Base-by-base conservation (phyloP, 2,113 vertebrate species). In the Maccullochella peelii region DNA sequence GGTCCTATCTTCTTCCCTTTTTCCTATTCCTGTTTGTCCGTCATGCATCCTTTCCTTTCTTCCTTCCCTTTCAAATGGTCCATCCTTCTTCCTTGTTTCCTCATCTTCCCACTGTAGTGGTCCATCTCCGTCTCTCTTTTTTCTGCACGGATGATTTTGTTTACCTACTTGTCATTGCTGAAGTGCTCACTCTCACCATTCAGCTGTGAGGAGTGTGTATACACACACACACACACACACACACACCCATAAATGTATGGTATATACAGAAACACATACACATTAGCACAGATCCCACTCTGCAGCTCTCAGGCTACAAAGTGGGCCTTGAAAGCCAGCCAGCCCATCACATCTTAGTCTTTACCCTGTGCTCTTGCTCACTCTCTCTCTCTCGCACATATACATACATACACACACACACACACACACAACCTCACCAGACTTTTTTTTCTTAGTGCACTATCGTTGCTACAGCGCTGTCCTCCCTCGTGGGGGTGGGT, bases 111-210 rank as follows among this genome's bases (percentile, higher is more conserved):
- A 83, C 74, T 74, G 77, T 73, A 86, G 78, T 55, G 68, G 73
- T 91, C 84, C 75, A 86, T 82, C 88, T 84, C 85, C 21, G 15
- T 65, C 78, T 90, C 52, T 84, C 66, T 86, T 77, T 86, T 88
- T 75, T 90, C 87, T 93, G 91, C 93, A 75, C 63, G 83, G 86
- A 87, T 94, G 93, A 89, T 88, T 93, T 88, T 94, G 92, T 94
- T 94, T 92, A 93, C 91, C 89, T 90, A 90, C 90, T 88, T 93
- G 93, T 90, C 94, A 92, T 87, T 90, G 93, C 91, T 85, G 86
- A 90, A 92, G 91, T 93, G 89, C 90, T 89, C 83, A 73, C 84
- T 83, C 87, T 89, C 82, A 86, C 89, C 85, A 73, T 89, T 91
- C 77, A 55, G 73, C 69, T 73, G 70, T 82, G 82, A 87, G 78